A percentile compares a stretch with the other conserved stretches of the same genome.
phyloP scores from a whole-genome alignment of 2,888 invertebrate species.

The Iselma pallidipennis region DNA sequence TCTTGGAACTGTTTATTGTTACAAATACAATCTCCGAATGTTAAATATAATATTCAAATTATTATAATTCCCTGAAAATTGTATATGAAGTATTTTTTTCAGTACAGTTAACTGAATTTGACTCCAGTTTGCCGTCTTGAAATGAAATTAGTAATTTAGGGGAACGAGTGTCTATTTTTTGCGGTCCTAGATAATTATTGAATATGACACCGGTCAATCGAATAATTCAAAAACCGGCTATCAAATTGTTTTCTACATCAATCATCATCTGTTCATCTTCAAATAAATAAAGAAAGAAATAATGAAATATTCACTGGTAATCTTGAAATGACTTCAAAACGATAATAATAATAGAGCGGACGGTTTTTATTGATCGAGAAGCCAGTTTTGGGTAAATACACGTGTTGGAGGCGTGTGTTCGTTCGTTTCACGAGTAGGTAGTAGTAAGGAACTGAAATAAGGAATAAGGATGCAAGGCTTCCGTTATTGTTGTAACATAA shows the following conservation, averaged over 20 bases:
- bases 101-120: too few species aligned
- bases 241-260: neutral
- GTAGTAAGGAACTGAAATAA: too few species aligned
- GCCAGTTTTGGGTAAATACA: constrained; percentile 17
- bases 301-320: constrained; percentile 21
- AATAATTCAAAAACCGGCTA: neutral
- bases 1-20: neutral
- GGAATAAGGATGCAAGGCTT: neutral
- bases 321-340: constrained; percentile 17
- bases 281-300: constrained; percentile 7
- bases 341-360: constrained; percentile 21
- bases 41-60: neutral
- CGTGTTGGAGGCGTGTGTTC: constrained; percentile 16
- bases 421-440: too few species aligned
- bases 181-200: too few species aligned
- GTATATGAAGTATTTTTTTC: too few species aligned
- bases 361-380: constrained; percentile 15
- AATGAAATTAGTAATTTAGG: too few species aligned
- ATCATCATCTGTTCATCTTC: neutral
- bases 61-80: too few species aligned
- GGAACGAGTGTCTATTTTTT: too few species aligned
- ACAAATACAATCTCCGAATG: neutral
- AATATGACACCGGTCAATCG: neutral
- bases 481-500: neutral
- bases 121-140: too few species aligned